phyloP scores from a whole-genome alignment of 1,140 invertebrate species.

The Thaumetopoea pityocampa region DNA sequence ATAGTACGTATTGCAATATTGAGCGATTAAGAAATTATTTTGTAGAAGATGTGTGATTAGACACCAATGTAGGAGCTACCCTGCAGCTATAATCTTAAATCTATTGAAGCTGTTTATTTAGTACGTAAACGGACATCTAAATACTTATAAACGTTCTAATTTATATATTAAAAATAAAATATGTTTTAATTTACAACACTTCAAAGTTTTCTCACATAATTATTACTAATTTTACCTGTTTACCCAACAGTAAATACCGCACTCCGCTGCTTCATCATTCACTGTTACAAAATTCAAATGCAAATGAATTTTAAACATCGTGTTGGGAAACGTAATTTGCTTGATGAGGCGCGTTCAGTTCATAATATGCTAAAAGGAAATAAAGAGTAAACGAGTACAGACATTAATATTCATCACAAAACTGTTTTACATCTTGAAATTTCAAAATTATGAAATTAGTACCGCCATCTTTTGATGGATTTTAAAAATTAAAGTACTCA shows the following conservation, averaged over 20 bases:
- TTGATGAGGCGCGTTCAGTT: slow-evolving; percentile 18
- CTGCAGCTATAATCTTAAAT: too few relatives aligned
- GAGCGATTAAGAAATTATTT: too few relatives aligned
- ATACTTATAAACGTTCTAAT: not conserved
- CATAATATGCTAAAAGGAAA: slow-evolving; percentile 21
- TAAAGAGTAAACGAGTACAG: slow-evolving; percentile 20
- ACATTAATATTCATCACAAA: slow-evolving; percentile 45
- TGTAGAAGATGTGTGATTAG: too few relatives aligned
- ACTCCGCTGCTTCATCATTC: slow-evolving; percentile 20
- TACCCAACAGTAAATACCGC: slow-evolving; percentile 17
- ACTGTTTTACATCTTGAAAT: slow-evolving; percentile 16
- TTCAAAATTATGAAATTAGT: not conserved
- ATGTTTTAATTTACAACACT: slow-evolving; percentile 6
- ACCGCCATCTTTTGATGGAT: slow-evolving; percentile 37
- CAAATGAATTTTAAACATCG: slow-evolving; percentile 34
- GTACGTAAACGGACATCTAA: too few relatives aligned
- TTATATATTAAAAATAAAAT: slow-evolving; percentile 3
- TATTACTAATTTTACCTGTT: slow-evolving; percentile 11
- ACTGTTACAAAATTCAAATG: slow-evolving; percentile 47
- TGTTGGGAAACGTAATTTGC: slow-evolving; percentile 29
- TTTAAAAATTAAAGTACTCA: too few relatives aligned
- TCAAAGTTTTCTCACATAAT: slow-evolving; percentile 10
- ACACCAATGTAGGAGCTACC: too few relatives aligned
- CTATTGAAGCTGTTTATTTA: too few relatives aligned
- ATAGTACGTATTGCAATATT: too few relatives aligned